Conservation (phyloP, 2,888 invertebrate species). For the Cylloceria caligata region DNA sequence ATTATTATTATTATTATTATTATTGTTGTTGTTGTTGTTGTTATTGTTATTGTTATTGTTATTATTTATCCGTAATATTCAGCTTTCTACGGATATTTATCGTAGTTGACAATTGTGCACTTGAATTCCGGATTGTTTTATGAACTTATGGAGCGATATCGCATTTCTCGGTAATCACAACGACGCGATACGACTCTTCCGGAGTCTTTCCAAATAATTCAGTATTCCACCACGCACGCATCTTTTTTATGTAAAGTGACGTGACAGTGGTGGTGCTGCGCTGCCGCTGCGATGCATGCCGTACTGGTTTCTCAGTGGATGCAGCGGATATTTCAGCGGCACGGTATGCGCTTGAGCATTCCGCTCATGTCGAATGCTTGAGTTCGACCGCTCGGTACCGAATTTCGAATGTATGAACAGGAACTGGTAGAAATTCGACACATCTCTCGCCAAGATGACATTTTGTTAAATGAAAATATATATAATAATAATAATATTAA, state of each 20-base stretch:
- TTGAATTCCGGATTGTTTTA: background rate
- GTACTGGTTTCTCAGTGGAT: slow-evolving; percentile 2
- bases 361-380: slow-evolving; percentile 61
- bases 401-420: slow-evolving; percentile 45
- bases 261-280: slow-evolving; percentile 57
- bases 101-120: background rate
- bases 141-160: background rate
- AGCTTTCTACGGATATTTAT: background rate
- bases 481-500: background rate
- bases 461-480: background rate
- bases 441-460: background rate
- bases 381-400: slow-evolving; percentile 52
- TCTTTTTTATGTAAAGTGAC: slow-evolving; percentile 64
- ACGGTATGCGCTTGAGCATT: slow-evolving; percentile 70
- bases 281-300: slow-evolving; percentile 23
- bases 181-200: slow-evolving; percentile 41
- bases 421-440: slow-evolving; percentile 37
- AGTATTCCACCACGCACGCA: slow-evolving; percentile 54
- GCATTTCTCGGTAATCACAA: background rate
- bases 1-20: no score
- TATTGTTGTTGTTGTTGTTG: no score
- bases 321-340: slow-evolving; percentile 65
- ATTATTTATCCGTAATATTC: background rate
- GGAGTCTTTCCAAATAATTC: slow-evolving; percentile 48
- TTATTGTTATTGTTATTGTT: no score